These are phyloP conservation scores for Myotis lucifugus DNA, from an alignment of 2,113 vertebrate genomes.

Conservation along the genomic window DNA sequence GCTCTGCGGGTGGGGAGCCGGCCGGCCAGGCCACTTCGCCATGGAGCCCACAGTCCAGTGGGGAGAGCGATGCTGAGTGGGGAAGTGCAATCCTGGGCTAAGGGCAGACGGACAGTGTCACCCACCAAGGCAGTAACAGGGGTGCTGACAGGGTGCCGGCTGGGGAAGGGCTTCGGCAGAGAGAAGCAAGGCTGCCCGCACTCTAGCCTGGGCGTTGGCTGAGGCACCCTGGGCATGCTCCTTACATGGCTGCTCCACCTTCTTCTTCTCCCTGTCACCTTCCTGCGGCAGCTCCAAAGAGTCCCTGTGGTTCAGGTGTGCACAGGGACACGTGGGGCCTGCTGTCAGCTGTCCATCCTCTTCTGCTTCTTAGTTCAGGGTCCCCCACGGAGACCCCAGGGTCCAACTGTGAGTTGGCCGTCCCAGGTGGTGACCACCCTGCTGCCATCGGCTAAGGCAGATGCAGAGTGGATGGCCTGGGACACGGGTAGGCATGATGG, in stretches of 20 bases:
- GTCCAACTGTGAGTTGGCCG: accelerated
- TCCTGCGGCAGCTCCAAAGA: accelerated
- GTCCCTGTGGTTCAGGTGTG: accelerated
- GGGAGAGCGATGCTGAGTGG: accelerated
- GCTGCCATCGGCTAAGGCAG: accelerated
- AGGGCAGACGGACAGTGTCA: not conserved
- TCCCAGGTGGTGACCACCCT: not conserved
- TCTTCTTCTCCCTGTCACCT: no score
- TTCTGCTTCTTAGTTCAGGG: not conserved
- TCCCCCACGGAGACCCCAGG: not conserved
- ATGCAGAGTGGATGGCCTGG: accelerated
- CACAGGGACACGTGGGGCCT: not conserved
- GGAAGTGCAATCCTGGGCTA: no score
- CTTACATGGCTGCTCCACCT: no score
- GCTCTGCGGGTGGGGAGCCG: not conserved
- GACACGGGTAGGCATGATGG: accelerated
- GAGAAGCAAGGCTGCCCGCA: accelerated
- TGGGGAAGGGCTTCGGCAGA: not conserved
- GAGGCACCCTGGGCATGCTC: accelerated
- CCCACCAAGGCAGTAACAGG: accelerated
- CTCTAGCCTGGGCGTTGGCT: accelerated
- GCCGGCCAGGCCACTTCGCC: accelerated
- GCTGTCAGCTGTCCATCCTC: accelerated
- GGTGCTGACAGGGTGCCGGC: accelerated
- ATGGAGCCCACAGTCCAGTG: accelerated